Evolutionary conservation across 1,140 invertebrate genomes (phyloP), one percentile per base, ranked within the genome.

Genomic region (Ctenoplectra terminalis): DNA sequence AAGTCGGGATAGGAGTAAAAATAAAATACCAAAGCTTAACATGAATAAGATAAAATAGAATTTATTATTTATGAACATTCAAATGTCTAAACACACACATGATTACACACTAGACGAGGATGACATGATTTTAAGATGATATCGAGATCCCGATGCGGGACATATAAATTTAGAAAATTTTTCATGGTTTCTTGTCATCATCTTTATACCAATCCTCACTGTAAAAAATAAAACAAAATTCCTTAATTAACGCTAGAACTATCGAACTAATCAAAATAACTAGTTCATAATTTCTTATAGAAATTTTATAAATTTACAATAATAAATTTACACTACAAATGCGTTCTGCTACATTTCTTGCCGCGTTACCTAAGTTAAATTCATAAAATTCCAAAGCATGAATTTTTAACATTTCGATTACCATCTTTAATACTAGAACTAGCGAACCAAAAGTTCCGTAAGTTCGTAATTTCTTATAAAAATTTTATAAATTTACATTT

Each of bases 151-250:
- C 93, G 92, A 94, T 94, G 92, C 92, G 93, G 92, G 93, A 93
- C 92, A 94, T 89, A 87, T 90, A 74, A 90, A 66, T 80, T 82
- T 75, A 48, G 82, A 81, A 64, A 52, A 78, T 29, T 63, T 34
- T 69, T 92, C 67, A 92, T 50, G 85, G 88, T 78, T 92, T 92
- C 80, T 92, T 92, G 80, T 90, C 90, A 69, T 95, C 94, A 61
- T 97, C 96, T 93, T 97, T 97, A 95, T 97, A 98, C 97, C 97
- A 98, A 90, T 97, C 97, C 95, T 97, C 96, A 90, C 97, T 97
- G 94, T 66, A 95, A 95, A 89, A 87, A 78, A 83, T 40, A 88
- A 84, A 74, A 79, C 23, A 63, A 43, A 71, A 52, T 67, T 34
- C 34, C 26, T 52, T 26, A 23, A 79, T 23, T 5, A 29, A 37